Evolutionary conservation across 2,888 invertebrate species (phyloP), one percentile per base, ranked within the genome.

Genomic region (Empis stercorea): DNA sequence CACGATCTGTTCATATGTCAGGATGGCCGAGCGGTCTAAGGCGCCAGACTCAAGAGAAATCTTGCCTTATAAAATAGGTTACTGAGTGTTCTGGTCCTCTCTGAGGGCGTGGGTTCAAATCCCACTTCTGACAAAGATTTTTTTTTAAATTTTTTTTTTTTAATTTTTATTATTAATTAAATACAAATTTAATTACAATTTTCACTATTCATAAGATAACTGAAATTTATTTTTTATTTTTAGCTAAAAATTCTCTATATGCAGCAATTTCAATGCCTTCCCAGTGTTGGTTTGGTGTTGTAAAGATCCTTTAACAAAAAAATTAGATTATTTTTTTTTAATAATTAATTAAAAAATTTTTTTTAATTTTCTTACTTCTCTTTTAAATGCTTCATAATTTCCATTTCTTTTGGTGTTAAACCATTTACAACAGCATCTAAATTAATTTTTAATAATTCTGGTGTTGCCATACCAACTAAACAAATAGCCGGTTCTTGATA

Each of bases 381-480:
- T 59, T 76, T 74, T n/a, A 87, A 64, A 52, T 80, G 75, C 30
- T 70, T 59, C 37, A 85, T 70, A 4, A 82, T 70, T 58, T 70
- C 62, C 59, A 73, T 71, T 67, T 92, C 91, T 52, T 76, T 68
- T 1, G 75, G 71, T 4, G 72, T 77, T 32, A 89, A 72, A 0
- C 85, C 85, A 48, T 76, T 73, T 14, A 71, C 69, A 27, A 78
- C 57, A 2, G 84, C 74, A 43, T 78, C 72, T 37, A 92, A 58
- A 58, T 86, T 87, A 46, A 74, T 72, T 5, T 71, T 57, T 27
- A 88, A 64, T 54, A 84, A 71, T 6, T 74, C 63, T 45, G 70
- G 65, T 60, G 75, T 83, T 64, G 79, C 81, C 73, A 89, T 84
- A 44, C 91, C 91, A 54, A 85, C 77, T 17, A 92, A 65, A 60